Evolutionary conservation across 92 coral and sea anemone genomes (phyloP).

Genomic region (Nematostella vectensis): DNA sequence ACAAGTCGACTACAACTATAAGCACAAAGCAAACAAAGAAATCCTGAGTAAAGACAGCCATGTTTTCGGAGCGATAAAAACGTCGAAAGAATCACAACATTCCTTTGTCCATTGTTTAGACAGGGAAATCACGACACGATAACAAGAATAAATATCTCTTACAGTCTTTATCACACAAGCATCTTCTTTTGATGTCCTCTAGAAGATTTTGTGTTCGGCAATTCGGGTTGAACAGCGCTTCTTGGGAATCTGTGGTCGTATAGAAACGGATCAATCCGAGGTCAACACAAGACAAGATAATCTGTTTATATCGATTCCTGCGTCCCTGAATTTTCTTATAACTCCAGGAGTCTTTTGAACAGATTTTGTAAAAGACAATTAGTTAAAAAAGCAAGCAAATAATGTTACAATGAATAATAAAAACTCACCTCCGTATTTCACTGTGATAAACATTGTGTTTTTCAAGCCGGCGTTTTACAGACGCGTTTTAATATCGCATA

Average conservation of each 20-base stretch:
- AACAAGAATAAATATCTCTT: no score
- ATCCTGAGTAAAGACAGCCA: no score
- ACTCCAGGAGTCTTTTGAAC: background rate
- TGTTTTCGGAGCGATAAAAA: background rate
- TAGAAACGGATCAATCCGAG: background rate
- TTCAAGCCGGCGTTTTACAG: no score
- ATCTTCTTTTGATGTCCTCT: conserved; percentile 85
- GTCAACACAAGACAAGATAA: background rate
- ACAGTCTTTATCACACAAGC: conserved; percentile 74
- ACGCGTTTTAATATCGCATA: no score
- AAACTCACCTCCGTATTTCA: conserved; percentile 83
- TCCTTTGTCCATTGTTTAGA: no score
- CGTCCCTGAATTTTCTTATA: background rate
- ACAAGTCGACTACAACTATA: conserved; percentile 73
- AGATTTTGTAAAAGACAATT: no score
- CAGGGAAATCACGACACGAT: no score
- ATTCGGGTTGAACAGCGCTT: conserved; percentile 85
- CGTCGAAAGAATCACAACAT: no score
- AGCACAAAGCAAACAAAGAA: conserved; percentile 12
- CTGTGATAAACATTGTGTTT: conserved; percentile 89
- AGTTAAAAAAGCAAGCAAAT: no score
- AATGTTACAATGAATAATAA: background rate
- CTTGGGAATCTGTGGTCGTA: conserved; percentile 51
- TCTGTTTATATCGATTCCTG: background rate
- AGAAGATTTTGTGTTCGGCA: conserved; percentile 73